Conservation (phyloP, 1,140 invertebrate genomes). For the Lordiphosa collinella region DNA sequence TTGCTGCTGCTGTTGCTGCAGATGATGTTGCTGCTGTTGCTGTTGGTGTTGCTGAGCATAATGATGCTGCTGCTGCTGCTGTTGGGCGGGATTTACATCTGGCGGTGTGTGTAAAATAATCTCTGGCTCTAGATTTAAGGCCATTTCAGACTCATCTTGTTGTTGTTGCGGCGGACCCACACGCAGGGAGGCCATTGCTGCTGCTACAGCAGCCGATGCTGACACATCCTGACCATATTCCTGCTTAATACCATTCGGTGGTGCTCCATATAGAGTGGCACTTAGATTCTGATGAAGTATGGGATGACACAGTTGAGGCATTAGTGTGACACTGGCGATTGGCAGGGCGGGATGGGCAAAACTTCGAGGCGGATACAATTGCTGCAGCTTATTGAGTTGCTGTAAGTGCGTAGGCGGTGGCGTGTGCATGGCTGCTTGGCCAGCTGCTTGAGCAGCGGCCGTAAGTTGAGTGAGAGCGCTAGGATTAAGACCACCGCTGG, state of each 20-base stretch:
- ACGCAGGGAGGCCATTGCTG: constrained; percentile 45
- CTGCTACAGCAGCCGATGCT: constrained; percentile 49
- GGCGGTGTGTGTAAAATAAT: constrained; percentile 70
- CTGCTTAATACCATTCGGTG: constrained; percentile 74
- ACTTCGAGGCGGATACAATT: constrained; percentile 71
- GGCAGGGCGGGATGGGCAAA: constrained; percentile 70
- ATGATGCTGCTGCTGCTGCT: constrained; percentile 66
- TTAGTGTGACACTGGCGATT: constrained; percentile 66
- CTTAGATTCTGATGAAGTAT: constrained; percentile 74
- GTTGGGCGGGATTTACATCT: constrained; percentile 66
- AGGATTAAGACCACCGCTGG: constrained; percentile 3
- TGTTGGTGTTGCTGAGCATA: constrained; percentile 60
- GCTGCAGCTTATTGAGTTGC: constrained; percentile 73
- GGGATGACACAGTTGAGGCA: constrained; percentile 75
- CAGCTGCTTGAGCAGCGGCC: constrained; percentile 14
- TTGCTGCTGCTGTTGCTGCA: constrained; percentile 58
- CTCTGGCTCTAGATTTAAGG: constrained; percentile 69
- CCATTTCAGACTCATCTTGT: constrained; percentile 65
- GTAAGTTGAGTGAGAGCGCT: constrained; percentile 43
- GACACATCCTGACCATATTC: constrained; percentile 70
- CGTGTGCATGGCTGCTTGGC: constrained; percentile 39
- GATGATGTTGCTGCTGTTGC: constrained; percentile 52
- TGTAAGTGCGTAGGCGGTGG: constrained; percentile 55
- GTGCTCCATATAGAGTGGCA: constrained; percentile 58
- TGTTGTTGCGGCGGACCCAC: constrained; percentile 25